These are phyloP conservation scores for Phalera bucephala DNA, from an alignment of 2,888 invertebrate genomes.

Conservation along the genomic window DNA sequence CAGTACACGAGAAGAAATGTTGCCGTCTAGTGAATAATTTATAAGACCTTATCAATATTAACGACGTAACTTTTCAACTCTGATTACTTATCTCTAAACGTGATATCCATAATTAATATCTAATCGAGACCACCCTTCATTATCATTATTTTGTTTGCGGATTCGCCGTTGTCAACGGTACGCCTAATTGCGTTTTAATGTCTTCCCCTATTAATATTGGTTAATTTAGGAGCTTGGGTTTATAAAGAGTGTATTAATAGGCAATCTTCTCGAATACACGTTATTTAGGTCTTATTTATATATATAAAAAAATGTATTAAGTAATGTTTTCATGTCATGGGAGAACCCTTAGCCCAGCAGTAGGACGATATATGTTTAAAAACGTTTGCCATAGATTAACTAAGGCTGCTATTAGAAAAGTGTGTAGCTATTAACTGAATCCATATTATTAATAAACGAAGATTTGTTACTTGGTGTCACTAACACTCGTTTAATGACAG, in stretches of 20 bases:
- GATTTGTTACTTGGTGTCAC: too few species aligned
- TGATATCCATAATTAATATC: slow-evolving; percentile 44
- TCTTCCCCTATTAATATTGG: slow-evolving; percentile 23
- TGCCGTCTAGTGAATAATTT: slow-evolving; percentile 37
- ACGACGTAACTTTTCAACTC: slow-evolving; percentile 46
- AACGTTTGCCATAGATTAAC: too few species aligned
- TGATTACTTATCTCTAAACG: slow-evolving; percentile 49
- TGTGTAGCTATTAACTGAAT: too few species aligned
- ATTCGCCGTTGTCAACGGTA: slow-evolving; percentile 13
- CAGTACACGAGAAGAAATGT: slow-evolving; percentile 15
- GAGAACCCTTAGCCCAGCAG: too few species aligned
- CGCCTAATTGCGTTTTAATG: slow-evolving; percentile 18
- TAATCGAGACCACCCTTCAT: slow-evolving; percentile 23
- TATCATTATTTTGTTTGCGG: slow-evolving; percentile 21
- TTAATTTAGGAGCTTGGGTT: slow-evolving; percentile 19
- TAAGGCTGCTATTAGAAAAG: too few species aligned
- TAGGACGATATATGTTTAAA: too few species aligned
- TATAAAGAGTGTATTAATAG: slow-evolving; percentile 11
- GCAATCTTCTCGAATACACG: too few species aligned
- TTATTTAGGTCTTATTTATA: too few species aligned
- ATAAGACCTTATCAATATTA: slow-evolving; percentile 42
- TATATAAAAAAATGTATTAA: too few species aligned
- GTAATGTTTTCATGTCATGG: too few species aligned
- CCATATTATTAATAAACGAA: too few species aligned
- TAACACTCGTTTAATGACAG: too few species aligned